phyloP scores from a whole-genome alignment of 2,888 invertebrate genomes.

The Thalpophila matura region DNA sequence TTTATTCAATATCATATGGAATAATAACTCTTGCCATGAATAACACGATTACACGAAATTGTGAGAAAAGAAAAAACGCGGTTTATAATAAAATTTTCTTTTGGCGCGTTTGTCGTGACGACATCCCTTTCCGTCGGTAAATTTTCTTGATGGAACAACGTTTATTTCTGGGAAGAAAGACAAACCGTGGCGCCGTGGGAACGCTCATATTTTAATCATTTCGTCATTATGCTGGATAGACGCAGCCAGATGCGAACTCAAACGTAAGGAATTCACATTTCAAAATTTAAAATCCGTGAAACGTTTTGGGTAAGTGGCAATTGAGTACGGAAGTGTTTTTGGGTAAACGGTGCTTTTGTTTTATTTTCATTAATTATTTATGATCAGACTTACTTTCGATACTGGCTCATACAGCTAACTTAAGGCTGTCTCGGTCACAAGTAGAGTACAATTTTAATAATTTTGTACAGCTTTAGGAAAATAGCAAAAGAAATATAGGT shows the following conservation, averaged over 20 bases:
- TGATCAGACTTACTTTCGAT: too few species aligned
- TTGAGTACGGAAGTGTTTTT: slow-evolving; percentile 6
- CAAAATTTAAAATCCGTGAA: slow-evolving; percentile 8
- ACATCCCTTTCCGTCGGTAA: slow-evolving; percentile 69
- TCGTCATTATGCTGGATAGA: slow-evolving; percentile 67
- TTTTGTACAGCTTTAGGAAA: too few species aligned
- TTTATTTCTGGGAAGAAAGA: slow-evolving; percentile 71
- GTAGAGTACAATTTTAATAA: too few species aligned
- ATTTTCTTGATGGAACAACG: slow-evolving; percentile 73
- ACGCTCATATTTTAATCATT: slow-evolving; percentile 78
- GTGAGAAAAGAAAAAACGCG: slow-evolving; percentile 62
- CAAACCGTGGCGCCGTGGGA: slow-evolving; percentile 66
- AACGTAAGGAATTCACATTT: slow-evolving; percentile 31
- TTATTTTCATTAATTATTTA: too few species aligned
- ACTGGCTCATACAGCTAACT: too few species aligned
- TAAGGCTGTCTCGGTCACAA: too few species aligned
- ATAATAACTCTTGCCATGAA: slow-evolving; percentile 72
- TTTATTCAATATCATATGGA: slow-evolving; percentile 64
- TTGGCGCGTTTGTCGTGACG: slow-evolving; percentile 66
- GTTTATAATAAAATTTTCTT: slow-evolving; percentile 72
- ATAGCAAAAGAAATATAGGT: too few species aligned
- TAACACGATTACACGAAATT: slow-evolving; percentile 70
- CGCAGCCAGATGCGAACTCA: slow-evolving; percentile 28
- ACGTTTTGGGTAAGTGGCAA: slow-evolving; percentile 14
- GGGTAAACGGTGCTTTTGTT: not conserved